A percentile compares a stretch with the other conserved stretches of the same genome.
phyloP scores from a whole-genome alignment of 2,113 vertebrate genomes.

The Lanius ludovicianus region DNA sequence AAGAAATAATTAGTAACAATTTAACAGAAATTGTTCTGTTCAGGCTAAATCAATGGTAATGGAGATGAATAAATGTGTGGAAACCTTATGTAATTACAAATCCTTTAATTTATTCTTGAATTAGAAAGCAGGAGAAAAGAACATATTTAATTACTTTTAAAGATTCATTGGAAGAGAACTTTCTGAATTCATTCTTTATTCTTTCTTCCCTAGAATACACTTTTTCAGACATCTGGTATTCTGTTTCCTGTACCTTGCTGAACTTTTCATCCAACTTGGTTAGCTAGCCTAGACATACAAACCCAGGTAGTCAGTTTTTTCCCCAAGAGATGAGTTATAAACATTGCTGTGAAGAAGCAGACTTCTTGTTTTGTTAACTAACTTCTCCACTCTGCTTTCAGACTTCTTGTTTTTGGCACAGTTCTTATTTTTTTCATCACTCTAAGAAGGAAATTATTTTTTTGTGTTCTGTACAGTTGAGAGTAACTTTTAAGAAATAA shows the following conservation, averaged over 20 bases:
- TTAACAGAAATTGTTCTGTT: constrained; percentile 46
- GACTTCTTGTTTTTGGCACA: neutral
- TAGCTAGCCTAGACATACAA: neutral
- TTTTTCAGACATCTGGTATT: neutral
- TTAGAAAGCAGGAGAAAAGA: constrained; percentile 23
- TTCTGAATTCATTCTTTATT: neutral
- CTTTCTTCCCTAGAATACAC: neutral
- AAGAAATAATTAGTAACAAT: constrained; percentile 62
- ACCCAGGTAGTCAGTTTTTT: neutral
- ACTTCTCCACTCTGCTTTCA: neutral
- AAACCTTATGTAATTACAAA: constrained; percentile 56
- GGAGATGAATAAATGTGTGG: constrained; percentile 24
- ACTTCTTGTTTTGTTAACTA: neutral
- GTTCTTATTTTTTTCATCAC: neutral
- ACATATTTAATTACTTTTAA: constrained; percentile 38
- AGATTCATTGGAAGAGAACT: constrained; percentile 9
- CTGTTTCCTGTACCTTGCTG: neutral
- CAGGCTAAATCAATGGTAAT: constrained; percentile 43
- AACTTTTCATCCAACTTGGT: neutral
- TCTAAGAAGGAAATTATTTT: neutral
- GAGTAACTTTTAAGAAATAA: neutral
- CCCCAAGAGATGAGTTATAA: neutral
- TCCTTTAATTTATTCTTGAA: constrained; percentile 56
- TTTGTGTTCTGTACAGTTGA: neutral
- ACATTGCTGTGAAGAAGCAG: neutral